Conservation (phyloP, 1,140 invertebrate genomes). For the Ruditapes philippinarum region DNA sequence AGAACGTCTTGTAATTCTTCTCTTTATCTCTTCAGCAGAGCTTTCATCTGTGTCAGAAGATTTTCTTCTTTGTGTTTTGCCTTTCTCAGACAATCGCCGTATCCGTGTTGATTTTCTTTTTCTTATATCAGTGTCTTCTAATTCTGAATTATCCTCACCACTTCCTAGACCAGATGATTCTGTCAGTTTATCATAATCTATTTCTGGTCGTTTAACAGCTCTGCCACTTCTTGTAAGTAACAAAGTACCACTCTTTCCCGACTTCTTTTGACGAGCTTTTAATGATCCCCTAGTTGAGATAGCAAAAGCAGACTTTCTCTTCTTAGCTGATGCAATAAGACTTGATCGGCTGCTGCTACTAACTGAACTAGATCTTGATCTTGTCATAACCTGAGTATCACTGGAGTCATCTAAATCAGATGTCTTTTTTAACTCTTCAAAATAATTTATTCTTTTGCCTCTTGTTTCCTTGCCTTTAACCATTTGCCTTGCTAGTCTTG, state of each 20-base stretch:
- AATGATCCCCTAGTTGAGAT: background rate
- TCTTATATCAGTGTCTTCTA: background rate
- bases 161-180: slow-evolving; percentile 45
- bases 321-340: slow-evolving; percentile 20
- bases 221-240: slow-evolving; percentile 42
- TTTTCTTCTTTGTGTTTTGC: background rate
- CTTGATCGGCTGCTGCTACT: slow-evolving; percentile 46
- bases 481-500: slow-evolving; percentile 26
- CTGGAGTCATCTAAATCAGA: slow-evolving; percentile 1
- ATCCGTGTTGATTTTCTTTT: slow-evolving; percentile 45
- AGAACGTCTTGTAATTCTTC: slow-evolving; percentile 28
- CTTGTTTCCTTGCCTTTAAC: background rate
- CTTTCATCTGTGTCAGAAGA: slow-evolving; percentile 16
- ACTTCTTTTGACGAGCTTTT: background rate
- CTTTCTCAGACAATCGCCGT: slow-evolving; percentile 4
- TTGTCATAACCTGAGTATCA: slow-evolving; percentile 24
- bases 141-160: slow-evolving; percentile 49
- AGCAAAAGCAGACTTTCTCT: slow-evolving; percentile 1
- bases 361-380: slow-evolving; percentile 51
- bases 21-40: slow-evolving; percentile 6
- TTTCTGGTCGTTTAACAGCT: slow-evolving; percentile 25
- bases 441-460: too few species aligned
- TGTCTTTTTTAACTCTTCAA: background rate
- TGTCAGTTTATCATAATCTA: background rate
- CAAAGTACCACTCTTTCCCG: background rate